phyloP scores from a whole-genome alignment of 2,797 vertebrate genomes.

The Serranus cabrilla region DNA sequence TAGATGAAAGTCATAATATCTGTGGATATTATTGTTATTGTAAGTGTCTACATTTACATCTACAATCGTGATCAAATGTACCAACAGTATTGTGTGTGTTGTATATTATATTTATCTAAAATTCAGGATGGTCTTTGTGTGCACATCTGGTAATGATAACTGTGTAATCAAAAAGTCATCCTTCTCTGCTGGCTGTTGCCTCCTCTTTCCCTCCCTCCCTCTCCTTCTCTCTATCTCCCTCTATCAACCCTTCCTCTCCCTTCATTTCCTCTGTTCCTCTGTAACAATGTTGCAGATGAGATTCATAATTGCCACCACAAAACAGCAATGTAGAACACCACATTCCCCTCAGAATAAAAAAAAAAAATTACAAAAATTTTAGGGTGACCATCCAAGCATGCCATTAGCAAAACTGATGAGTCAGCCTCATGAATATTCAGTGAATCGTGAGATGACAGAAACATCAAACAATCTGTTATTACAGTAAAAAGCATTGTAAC shows the following conservation, averaged over 20 bases:
- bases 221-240: slow-evolving; percentile 3
- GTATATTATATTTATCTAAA: slow-evolving; percentile 64
- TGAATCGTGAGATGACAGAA: slow-evolving; percentile 40
- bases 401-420: slow-evolving; percentile 54
- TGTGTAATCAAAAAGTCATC: slow-evolving; percentile 41
- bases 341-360: slow-evolving; percentile 35
- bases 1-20: slow-evolving; percentile 42
- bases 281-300: slow-evolving; percentile 55
- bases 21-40: slow-evolving; percentile 42
- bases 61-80: slow-evolving; percentile 59
- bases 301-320: slow-evolving; percentile 59
- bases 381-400: slow-evolving; percentile 45
- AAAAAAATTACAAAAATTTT: slow-evolving; percentile 33
- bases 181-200: background rate
- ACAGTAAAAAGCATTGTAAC: slow-evolving; percentile 23
- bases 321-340: slow-evolving; percentile 32
- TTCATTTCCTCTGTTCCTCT: slow-evolving; percentile 10
- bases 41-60: slow-evolving; percentile 46
- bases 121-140: slow-evolving; percentile 42
- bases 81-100: slow-evolving; percentile 58
- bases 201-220: background rate
- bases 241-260: background rate
- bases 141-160: slow-evolving; percentile 43
- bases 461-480: slow-evolving; percentile 30
- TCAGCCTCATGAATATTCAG: slow-evolving; percentile 55